These are phyloP conservation scores for Triplophysa dalaica DNA, from an alignment of 2,113 vertebrate species.

Conservation along the genomic window DNA sequence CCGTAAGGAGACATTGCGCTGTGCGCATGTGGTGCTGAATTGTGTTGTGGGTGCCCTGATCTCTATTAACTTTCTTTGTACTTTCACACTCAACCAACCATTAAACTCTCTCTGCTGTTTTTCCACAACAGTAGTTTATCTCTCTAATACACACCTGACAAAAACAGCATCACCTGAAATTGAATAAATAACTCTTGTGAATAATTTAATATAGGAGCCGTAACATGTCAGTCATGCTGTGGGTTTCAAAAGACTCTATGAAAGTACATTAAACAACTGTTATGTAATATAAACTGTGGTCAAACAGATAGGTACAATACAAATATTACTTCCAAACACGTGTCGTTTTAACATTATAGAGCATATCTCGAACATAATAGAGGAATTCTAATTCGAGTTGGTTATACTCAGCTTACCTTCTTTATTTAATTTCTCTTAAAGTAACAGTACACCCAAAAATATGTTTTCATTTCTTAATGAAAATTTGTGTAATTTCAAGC, in stretches of 20 bases:
- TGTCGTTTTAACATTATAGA: neutral
- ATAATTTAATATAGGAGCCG: neutral
- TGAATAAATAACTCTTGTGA: no score
- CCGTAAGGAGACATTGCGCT: neutral
- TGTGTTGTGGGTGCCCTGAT: slow-evolving; percentile 5
- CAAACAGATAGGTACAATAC: neutral
- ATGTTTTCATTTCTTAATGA: no score
- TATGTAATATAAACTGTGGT: neutral
- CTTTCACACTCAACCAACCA: neutral
- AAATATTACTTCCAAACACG: neutral
- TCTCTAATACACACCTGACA: neutral
- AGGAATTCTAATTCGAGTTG: neutral
- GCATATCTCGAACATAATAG: neutral
- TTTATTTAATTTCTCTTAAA: neutral
- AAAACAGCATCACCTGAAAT: neutral
- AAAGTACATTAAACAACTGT: neutral
- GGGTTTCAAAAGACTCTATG: neutral
- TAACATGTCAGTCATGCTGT: neutral
- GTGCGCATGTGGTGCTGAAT: neutral
- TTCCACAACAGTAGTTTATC: neutral
- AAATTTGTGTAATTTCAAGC: no score
- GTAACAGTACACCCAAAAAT: no score
- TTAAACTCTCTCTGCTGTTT: slow-evolving; percentile 9
- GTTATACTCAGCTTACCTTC: neutral
- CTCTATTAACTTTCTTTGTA: slow-evolving; percentile 47